A percentile compares a stretch with the other conserved stretches of the same genome.
These are phyloP conservation scores for Nibea coibor DNA, from an alignment of 2,113 vertebrate genomes.

Conservation along the genomic window DNA sequence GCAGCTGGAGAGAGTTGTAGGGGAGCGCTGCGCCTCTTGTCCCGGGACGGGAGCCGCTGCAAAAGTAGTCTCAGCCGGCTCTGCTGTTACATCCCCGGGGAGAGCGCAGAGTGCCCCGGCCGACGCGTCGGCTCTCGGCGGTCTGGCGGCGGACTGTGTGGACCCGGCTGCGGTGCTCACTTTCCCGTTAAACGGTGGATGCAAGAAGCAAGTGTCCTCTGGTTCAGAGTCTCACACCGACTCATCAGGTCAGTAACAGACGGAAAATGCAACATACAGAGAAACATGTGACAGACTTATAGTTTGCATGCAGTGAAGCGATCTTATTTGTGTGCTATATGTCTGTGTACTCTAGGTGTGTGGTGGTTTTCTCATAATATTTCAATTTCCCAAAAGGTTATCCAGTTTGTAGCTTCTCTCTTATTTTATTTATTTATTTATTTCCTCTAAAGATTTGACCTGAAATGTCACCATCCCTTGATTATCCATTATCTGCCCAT, in stretches of 20 bases:
- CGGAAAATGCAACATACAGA: neutral
- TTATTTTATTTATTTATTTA: neutral
- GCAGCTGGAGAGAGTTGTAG: constrained; percentile 90
- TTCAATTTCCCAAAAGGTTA: neutral
- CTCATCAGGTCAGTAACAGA: constrained; percentile 89
- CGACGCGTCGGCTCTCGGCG: constrained; percentile 78
- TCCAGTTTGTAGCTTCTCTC: neutral
- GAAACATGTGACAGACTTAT: neutral
- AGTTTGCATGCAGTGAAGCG: neutral
- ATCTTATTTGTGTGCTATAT: neutral
- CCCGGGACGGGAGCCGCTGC: constrained; percentile 63
- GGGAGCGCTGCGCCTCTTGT: constrained; percentile 84
- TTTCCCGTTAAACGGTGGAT: constrained; percentile 84
- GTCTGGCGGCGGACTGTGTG: constrained; percentile 86
- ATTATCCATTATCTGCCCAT: neutral
- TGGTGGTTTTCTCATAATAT: neutral
- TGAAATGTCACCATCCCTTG: neutral
- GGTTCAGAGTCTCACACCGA: constrained; percentile 94
- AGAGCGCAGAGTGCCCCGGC: constrained; percentile 68
- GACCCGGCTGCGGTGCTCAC: constrained; percentile 90
- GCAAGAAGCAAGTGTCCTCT: constrained; percentile 91
- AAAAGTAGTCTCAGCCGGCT: constrained; percentile 50
- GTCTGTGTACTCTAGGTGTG: neutral
- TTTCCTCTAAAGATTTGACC: neutral
- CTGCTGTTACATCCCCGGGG: constrained; percentile 57